These are phyloP conservation scores for Karalla daura DNA, from an alignment of 2,797 vertebrate genomes.

Conservation along the genomic window DNA sequence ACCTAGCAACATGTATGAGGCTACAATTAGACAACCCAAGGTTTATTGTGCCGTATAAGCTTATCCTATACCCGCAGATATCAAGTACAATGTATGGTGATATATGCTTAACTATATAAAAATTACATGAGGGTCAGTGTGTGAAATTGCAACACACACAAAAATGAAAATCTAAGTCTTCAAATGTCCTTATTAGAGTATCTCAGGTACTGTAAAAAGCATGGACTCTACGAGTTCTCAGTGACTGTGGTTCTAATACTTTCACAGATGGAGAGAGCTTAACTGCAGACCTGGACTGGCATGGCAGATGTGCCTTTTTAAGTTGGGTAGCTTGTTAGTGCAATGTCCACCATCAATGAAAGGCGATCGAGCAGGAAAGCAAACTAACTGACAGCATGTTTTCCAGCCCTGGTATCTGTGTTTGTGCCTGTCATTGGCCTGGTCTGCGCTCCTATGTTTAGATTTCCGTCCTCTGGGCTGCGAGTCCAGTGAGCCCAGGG, in stretches of 20 bases:
- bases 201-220: too few species aligned
- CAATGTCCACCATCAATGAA: constrained; percentile 35
- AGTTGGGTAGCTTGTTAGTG: constrained; percentile 52
- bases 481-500: neutral
- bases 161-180: too few species aligned
- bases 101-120: too few species aligned
- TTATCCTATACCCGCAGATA: too few species aligned
- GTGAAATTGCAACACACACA: too few species aligned
- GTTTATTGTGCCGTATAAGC: too few species aligned
- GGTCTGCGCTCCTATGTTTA: neutral
- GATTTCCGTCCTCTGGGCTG: neutral
- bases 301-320: neutral
- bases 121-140: too few species aligned
- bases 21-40: too few species aligned
- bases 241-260: neutral
- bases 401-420: neutral
- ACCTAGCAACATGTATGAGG: too few species aligned
- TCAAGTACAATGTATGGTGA: too few species aligned
- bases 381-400: constrained; percentile 37
- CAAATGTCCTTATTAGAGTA: too few species aligned
- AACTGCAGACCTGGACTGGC: constrained; percentile 11
- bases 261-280: constrained; percentile 4
- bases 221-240: neutral
- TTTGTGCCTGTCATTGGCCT: constrained; percentile 6
- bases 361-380: constrained; percentile 24